A percentile compares a stretch with the other conserved stretches of the same genome.
These are phyloP conservation scores for Eurystomus gularis DNA, from an alignment of 2,113 vertebrate genomes.

Conservation along the genomic window DNA sequence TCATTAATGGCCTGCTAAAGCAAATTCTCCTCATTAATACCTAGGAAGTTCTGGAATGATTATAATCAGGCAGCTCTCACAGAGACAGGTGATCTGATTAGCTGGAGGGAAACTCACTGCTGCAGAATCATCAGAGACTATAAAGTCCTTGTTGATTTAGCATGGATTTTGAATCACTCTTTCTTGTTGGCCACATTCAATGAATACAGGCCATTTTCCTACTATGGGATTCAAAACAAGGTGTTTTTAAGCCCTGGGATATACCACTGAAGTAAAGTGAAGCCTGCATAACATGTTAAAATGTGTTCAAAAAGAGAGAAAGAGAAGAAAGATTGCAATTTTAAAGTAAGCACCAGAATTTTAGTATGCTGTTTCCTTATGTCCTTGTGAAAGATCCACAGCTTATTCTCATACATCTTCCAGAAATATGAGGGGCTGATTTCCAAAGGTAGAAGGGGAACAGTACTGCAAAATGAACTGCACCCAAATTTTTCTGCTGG, in stretches of 20 bases:
- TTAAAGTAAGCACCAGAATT: not conserved
- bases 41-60: not conserved
- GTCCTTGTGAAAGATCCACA: not conserved
- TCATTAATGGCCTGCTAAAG: not conserved
- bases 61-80: not conserved
- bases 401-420: not conserved
- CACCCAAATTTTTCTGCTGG: not conserved
- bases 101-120: not conserved
- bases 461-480: not conserved
- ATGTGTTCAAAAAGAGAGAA: not conserved
- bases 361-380: not conserved
- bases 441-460: not conserved
- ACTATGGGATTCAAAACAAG: not conserved
- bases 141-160: not conserved
- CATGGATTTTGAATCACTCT: not conserved
- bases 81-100: not conserved
- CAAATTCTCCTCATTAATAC: not conserved
- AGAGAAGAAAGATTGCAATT: not conserved
- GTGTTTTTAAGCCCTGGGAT: not conserved
- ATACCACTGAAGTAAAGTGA: not conserved
- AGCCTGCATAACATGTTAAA: not conserved
- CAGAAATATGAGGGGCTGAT: not conserved
- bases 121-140: not conserved
- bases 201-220: not conserved
- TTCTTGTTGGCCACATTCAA: not conserved